These are phyloP conservation scores for Lumbricus terrestris DNA, from an alignment of 2,888 invertebrate species.

Conservation along the genomic window DNA sequence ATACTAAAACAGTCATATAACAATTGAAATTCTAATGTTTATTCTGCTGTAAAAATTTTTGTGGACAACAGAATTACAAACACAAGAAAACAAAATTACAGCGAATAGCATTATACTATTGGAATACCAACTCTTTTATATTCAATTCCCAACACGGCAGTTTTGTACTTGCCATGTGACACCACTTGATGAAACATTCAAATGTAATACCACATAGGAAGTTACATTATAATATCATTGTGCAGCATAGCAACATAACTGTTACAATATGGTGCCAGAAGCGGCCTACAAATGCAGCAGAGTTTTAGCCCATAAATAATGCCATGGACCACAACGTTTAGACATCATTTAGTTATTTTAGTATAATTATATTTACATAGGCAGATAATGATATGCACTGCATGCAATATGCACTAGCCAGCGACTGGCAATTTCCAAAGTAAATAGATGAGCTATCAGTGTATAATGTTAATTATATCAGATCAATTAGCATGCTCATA, in stretches of 20 bases:
- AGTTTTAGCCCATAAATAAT: background rate
- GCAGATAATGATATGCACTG: background rate
- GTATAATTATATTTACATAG: background rate
- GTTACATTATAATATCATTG: too few relatives aligned
- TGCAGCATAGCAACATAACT: too few relatives aligned
- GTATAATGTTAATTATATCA: background rate
- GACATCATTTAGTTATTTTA: background rate
- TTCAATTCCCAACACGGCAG: too few relatives aligned
- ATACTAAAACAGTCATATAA: too few relatives aligned
- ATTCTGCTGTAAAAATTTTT: too few relatives aligned
- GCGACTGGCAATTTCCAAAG: background rate
- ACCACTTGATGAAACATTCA: background rate
- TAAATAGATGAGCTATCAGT: background rate
- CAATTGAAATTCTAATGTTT: too few relatives aligned
- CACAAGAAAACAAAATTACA: too few relatives aligned
- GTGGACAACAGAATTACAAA: too few relatives aligned
- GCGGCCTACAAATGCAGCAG: background rate
- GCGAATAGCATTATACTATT: too few relatives aligned
- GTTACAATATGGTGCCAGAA: background rate
- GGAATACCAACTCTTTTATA: too few relatives aligned
- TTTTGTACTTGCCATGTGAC: too few relatives aligned
- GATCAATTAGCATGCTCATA: background rate
- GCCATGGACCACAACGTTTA: background rate
- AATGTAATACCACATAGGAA: background rate
- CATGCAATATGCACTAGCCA: background rate